Base-by-base conservation (phyloP, 2,797 vertebrate species). In the Phataginus tetradactyla region DNA sequence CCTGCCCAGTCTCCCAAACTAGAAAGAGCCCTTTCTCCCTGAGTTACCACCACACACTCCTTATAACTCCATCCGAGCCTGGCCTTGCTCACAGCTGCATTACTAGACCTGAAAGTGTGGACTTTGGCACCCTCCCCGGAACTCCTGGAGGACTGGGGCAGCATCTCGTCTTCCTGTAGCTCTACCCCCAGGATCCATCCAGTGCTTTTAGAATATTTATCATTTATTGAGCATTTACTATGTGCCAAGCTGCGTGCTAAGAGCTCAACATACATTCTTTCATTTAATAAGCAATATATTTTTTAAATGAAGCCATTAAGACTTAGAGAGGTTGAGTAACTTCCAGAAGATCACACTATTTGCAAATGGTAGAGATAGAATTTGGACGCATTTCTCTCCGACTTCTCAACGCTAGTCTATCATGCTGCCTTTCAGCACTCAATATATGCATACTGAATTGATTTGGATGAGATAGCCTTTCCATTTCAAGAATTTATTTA, bases 381-480 rank as follows among this genome's bases (percentile, higher is more conserved):
- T 29, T 69, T 9, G n/a, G 91, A 49, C 39, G 37, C 63, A 53
- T 91, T 86, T 96, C 45, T 83, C 25, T 86, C 39, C 75, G 25
- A 79, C 29, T 55, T 86, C 75, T 93, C 69, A 59, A n/a, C 29
- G 45, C 4, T 18, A 75, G 25, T 91, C 14, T 90, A 61, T 53
- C 55, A 45, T 80, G 57, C 7, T 63, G 59, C 72, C 49, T 75
- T 51, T 53, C n/a, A 64, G 13, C 5, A 18, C 29, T 92, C 49
- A 34, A 3, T 86, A 15, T n/a, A 51, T 39, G 17, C n/a, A 23
- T 77, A 49, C 25, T 77, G 21, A 89, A 72, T 64, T 79, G 64
- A 74, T 84, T 25, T 77, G 66, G 83, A 72, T 81, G 86, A 85
- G 85, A 69, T 32, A 94, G 79, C 18, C 37, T 81, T 96, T 95